Evolutionary conservation across 2,888 invertebrate species (phyloP).

Genomic region (Oscheius sp.): DNA sequence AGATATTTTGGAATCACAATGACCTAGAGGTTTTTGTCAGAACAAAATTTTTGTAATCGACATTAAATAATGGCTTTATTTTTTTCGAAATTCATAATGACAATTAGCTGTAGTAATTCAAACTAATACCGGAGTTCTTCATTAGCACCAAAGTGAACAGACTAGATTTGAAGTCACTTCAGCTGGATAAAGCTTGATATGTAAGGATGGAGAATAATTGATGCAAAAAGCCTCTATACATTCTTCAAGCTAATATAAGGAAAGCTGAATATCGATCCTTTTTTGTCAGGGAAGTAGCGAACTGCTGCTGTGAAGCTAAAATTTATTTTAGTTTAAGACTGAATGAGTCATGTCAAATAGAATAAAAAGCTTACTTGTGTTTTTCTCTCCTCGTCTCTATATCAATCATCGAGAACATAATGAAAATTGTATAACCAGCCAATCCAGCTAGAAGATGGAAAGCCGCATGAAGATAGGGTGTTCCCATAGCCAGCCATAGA

Average conservation of each 20-base stretch:
- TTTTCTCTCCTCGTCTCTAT: conserved; percentile 55
- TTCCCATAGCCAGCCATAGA: conserved; percentile 65
- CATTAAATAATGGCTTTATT: no score
- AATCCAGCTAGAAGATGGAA: conserved; percentile 66
- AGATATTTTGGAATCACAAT: no score
- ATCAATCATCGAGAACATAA: conserved; percentile 68
- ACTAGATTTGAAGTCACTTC: background rate
- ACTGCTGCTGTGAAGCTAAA: conserved; percentile 54
- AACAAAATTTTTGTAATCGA: no score
- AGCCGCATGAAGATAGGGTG: conserved; percentile 66
- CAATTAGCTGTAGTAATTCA: no score
- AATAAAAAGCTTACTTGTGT: conserved; percentile 46
- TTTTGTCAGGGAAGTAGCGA: conserved; percentile 55
- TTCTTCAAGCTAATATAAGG: conserved; percentile 51
- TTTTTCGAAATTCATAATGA: no score
- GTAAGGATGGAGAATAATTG: no score
- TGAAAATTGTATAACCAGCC: conserved; percentile 66
- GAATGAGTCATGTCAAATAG: background rate
- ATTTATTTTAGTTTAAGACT: background rate
- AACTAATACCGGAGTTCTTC: background rate
- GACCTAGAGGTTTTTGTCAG: no score
- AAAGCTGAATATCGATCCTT: conserved; percentile 52
- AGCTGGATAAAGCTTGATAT: background rate
- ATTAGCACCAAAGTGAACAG: background rate
- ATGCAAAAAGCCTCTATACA: background rate